Evolutionary conservation across 2,888 invertebrate species (phyloP), one percentile per base, ranked within the genome.

Genomic region (Axea sp.): DNA sequence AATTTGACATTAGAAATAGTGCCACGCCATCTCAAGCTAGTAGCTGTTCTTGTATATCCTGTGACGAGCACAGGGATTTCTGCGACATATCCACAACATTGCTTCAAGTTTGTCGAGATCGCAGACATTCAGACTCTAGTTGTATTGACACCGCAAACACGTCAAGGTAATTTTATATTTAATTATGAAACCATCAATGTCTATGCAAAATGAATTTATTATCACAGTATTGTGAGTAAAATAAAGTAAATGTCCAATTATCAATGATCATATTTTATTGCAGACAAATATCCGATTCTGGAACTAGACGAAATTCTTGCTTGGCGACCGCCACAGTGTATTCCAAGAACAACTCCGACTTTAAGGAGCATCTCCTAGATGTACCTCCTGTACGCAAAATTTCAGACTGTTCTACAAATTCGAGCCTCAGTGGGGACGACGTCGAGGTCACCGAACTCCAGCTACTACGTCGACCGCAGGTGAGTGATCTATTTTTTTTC

Each of bases 341-440:
- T 11, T 37, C 67, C 8, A 51, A 65, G 30, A 53, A 9, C n/a
- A 30, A 8, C 26, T 9, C 35, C 5, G 60, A 73, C 5, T 57
- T 47, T 31, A 26, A 71, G 7, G 72, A 76, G 19, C 49, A 78
- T 31, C 31, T 53, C n/a, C 75, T 87, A 30, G 78, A 83, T 57
- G 82, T 86, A 45, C 86, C 86, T 19, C 83, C 84, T 6, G 45
- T 72, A 4, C 88, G 93, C 53, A 92, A 93, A 82, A 89, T 90
- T 59, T 94, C 94, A 0, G 92, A 93, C 71, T 94, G 94, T 83
- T 94, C 94, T 3, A 93, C 92, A 1, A 93, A 92, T 81, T 94
- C 93, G 5, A 93, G 93, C 43, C 89, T 92, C 37, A 94, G 94
- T 85, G 92, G 92, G 49, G 93, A 93, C 75, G 94, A 93, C 33